Evolutionary conservation across 2,797 vertebrate genomes (phyloP), one percentile per base, ranked within the genome.

Genomic region (Nannoperca australis): DNA sequence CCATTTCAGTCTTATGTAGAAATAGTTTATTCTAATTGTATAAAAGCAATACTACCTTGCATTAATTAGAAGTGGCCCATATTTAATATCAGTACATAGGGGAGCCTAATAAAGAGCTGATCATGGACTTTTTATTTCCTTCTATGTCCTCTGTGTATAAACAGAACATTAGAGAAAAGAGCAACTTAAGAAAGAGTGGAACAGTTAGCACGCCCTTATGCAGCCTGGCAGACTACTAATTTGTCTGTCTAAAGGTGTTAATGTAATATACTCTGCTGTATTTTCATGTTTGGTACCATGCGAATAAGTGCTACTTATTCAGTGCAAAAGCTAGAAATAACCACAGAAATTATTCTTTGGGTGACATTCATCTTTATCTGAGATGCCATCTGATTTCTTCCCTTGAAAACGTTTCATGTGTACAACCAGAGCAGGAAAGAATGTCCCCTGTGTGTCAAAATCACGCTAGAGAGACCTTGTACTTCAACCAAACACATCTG

Each of bases 401-500:
- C 66, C 51, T 79, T 85, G 54, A 86, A 91, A 88, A 76, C 34
- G 42, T 82, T 70, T 58, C 58, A 66, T 70, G 73, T 73, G 45
- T 59, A 42, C 36, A 77, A 70, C 51, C 49, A 60, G 17, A 71
- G 81, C 3, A 18, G 63, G 65, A 71, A 12, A 86, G 58, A 82
- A 70, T 55, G 77, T 79, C 71, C 54, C 63, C 30, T 15, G 75
- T 86, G 85, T 85, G 71, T 59, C 73, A 73, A 70, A 34, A 67
- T 69, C 62, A 67, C 32, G 6, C 62, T 9, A 72, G 53, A 73
- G 50, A 86, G 84, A 89, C 84, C 88, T 93, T 91, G 91, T 87
- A 79, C 85, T 82, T 27, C 20, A 54, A 85, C 62, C 79, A 91
- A 91, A 88, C 92, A 88, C 85, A 89, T 91, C 85, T 90, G 90